phyloP scores from a whole-genome alignment of 2,797 vertebrate species.

The Malurus splendens region DNA sequence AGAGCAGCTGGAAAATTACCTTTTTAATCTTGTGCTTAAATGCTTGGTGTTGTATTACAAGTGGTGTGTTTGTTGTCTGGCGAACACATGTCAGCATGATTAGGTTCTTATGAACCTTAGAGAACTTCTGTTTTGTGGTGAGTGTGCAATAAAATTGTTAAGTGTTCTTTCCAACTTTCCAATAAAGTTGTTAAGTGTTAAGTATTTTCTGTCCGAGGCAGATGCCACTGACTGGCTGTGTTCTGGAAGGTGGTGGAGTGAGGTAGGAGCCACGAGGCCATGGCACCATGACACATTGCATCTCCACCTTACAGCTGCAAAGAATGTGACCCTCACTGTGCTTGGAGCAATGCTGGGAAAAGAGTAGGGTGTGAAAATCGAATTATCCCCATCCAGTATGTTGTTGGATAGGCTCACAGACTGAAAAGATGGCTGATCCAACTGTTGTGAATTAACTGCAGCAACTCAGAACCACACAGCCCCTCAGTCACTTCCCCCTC shows the following conservation, averaged over 20 bases:
- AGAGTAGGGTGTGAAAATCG: not conserved
- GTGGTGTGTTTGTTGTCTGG: not conserved
- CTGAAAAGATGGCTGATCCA: not conserved
- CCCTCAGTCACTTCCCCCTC: not conserved
- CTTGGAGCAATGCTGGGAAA: not conserved
- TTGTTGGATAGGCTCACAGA: not conserved
- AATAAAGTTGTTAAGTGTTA: not conserved
- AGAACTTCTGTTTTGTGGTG: not conserved
- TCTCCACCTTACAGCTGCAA: not conserved
- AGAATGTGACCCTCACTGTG: not conserved
- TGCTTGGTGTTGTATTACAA: not conserved
- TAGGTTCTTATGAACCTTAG: not conserved
- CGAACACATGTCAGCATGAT: not conserved
- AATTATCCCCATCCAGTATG: not conserved
- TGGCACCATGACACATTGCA: rapidly evolving
- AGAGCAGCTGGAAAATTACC: not conserved
- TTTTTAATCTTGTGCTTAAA: slow-evolving; percentile 1
- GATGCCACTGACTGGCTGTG: not conserved
- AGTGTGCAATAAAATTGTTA: not conserved
- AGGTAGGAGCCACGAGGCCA: not conserved
- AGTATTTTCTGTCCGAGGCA: not conserved
- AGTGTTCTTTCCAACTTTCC: not conserved
- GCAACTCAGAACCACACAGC: not conserved
- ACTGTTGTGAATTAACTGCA: not conserved
- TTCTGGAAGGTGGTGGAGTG: not conserved